Conservation (phyloP, 2,113 vertebrate species). For the Laticauda laticaudata region DNA sequence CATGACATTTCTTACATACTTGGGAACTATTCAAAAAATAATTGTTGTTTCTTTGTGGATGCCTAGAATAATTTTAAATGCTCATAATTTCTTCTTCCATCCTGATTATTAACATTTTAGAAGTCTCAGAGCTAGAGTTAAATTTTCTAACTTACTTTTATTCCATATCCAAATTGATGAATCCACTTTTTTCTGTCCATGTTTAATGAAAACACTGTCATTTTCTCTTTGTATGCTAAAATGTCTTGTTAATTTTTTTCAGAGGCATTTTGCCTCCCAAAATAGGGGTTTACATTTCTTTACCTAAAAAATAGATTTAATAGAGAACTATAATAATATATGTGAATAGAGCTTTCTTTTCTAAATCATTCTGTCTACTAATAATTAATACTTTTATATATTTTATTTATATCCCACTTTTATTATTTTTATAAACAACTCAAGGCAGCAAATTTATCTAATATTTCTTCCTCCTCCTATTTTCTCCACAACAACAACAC, state of each 20-base stretch:
- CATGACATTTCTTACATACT: slow-evolving; percentile 16
- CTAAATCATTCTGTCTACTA: background rate
- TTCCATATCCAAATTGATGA: background rate
- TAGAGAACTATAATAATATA: background rate
- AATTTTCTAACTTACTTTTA: background rate
- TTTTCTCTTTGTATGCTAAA: background rate
- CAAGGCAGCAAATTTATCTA: background rate
- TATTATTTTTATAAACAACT: background rate
- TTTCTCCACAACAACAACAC: background rate
- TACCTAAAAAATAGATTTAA: background rate
- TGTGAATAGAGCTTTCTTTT: background rate
- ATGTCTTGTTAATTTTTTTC: background rate
- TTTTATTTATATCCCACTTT: background rate
- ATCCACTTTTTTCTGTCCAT: background rate
- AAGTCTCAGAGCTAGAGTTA: background rate
- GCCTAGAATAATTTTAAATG: background rate
- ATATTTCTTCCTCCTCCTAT: background rate
- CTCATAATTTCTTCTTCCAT: background rate
- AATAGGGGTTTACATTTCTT: background rate
- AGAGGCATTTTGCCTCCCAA: background rate
- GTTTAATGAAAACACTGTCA: background rate
- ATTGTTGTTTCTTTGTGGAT: background rate
- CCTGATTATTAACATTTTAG: background rate
- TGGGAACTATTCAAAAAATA: background rate
- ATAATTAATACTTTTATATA: background rate